Conservation (phyloP, 2,888 invertebrate genomes). For the Xylophagus ater region DNA sequence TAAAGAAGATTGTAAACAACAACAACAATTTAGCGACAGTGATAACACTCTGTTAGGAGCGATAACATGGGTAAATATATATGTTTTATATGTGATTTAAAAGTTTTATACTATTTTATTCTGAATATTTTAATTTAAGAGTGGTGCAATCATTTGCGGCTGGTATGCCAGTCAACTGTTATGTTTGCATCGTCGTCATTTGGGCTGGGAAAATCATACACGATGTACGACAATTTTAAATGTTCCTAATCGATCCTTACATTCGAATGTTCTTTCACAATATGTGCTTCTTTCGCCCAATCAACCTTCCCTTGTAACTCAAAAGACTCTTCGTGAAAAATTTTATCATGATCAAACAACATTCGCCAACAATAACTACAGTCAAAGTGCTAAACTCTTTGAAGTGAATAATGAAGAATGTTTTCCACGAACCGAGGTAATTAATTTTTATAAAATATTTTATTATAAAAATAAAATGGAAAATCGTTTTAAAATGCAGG, state of each 20-base stretch:
- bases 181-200: slow-evolving; percentile 27
- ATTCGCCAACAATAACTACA: too few relatives aligned
- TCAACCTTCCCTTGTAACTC: slow-evolving; percentile 10
- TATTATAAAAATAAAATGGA: too few relatives aligned
- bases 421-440: not conserved
- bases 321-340: slow-evolving; percentile 10
- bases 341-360: slow-evolving; percentile 9
- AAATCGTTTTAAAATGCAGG: too few relatives aligned
- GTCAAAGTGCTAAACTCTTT: too few relatives aligned
- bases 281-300: slow-evolving; percentile 13
- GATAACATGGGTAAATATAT: not conserved
- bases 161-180: slow-evolving; percentile 52
- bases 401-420: slow-evolving; percentile 15
- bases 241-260: slow-evolving; percentile 17
- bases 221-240: slow-evolving; percentile 16
- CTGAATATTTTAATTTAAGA: slow-evolving; percentile 37
- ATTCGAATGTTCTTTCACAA: slow-evolving; percentile 16
- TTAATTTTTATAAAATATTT: not conserved
- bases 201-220: slow-evolving; percentile 13
- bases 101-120: not conserved
- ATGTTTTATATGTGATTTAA: not conserved
- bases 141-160: slow-evolving; percentile 49
- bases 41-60: not conserved
- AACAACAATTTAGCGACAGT: not conserved
- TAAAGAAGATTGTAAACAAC: too few relatives aligned